Conservation (phyloP, 2,888 invertebrate species). For the Venustoraphidia nigricollis region DNA sequence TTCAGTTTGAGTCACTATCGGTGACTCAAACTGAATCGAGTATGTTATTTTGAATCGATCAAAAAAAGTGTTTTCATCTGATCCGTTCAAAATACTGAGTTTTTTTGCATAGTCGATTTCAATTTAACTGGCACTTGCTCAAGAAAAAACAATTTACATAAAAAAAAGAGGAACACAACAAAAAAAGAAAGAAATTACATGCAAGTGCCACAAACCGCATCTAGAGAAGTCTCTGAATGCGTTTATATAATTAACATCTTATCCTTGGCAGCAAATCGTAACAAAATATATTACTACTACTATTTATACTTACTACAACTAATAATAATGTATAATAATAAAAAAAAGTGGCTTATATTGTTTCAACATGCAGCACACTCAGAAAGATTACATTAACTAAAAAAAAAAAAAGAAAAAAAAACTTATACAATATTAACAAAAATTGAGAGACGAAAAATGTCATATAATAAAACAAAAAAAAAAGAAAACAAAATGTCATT, state of each 20-base stretch:
- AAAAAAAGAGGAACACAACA: background rate
- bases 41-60: no score
- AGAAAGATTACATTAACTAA: constrained; percentile 1
- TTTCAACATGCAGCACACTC: constrained; percentile 26
- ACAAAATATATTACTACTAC: constrained; percentile 22
- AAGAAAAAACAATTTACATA: no score
- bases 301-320: constrained; percentile 25
- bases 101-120: no score
- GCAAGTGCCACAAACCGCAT: constrained; percentile 1
- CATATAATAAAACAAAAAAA: constrained; percentile 18
- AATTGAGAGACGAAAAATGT: constrained; percentile 17
- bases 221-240: background rate
- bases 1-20: no score
- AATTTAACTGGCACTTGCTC: no score
- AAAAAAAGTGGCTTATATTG: constrained; percentile 5
- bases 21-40: no score
- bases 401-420: constrained; percentile 4
- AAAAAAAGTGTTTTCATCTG: no score
- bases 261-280: constrained; percentile 31
- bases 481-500: constrained; percentile 14
- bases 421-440: constrained; percentile 14
- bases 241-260: constrained; percentile 22
- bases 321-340: constrained; percentile 20
- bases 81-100: no score
- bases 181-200: constrained; percentile 2